phyloP scores from a whole-genome alignment of 2,888 invertebrate genomes.

The Apamea monoglypha region DNA sequence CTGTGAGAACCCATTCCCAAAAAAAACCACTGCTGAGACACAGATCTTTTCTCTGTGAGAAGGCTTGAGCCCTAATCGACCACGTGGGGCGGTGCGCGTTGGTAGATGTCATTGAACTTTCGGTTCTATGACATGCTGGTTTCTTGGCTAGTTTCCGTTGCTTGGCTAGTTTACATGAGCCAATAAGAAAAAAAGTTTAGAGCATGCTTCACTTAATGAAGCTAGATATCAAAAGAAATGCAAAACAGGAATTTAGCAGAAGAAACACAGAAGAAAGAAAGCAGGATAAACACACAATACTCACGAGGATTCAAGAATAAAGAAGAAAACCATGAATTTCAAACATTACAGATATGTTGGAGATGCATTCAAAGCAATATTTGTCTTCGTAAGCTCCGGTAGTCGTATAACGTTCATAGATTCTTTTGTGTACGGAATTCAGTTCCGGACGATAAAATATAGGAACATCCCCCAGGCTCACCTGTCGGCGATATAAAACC shows the following conservation, averaged over 20 bases:
- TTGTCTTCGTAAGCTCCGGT: conserved; percentile 67
- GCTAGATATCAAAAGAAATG: background rate
- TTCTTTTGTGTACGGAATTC: conserved; percentile 66
- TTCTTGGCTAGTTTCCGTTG: background rate
- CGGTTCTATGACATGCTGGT: no score
- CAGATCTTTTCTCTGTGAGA: background rate
- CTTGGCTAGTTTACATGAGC: background rate
- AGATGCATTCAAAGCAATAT: conserved; percentile 61
- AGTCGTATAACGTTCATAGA: conserved; percentile 55
- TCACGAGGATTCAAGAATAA: conserved; percentile 22
- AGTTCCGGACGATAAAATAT: conserved; percentile 71
- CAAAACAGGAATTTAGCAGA: conserved; percentile 3
- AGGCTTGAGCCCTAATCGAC: no score
- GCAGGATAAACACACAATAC: conserved; percentile 8
- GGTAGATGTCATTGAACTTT: no score
- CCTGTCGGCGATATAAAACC: conserved; percentile 82
- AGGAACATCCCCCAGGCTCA: conserved; percentile 73
- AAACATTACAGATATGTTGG: conserved; percentile 32
- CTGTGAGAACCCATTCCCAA: no score
- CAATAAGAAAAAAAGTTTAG: background rate
- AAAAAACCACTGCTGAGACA: background rate
- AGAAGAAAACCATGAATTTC: conserved; percentile 46
- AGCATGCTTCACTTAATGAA: background rate
- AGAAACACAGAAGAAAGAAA: no score
- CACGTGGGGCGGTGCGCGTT: no score